A percentile compares a stretch with the other conserved stretches of the same genome.
Conservation (phyloP, 2,888 invertebrate species). For the Philopedon plagiatum region DNA sequence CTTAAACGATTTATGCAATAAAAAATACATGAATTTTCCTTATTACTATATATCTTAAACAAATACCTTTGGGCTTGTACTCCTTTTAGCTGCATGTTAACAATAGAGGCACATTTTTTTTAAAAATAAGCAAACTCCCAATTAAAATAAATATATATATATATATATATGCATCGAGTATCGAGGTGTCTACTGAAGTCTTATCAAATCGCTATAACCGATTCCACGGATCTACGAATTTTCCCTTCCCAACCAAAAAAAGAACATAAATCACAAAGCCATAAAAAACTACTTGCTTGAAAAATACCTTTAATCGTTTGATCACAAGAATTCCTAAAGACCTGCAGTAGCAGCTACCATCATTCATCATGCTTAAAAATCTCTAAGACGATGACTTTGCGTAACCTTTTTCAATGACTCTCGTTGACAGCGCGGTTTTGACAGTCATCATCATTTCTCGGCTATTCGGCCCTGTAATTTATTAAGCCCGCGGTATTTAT, state of each 20-base stretch:
- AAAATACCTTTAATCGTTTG: slow-evolving; percentile 32
- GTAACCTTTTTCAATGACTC: slow-evolving; percentile 41
- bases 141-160: no score
- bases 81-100: no score
- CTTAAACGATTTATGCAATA: no score
- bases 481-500: slow-evolving; percentile 56
- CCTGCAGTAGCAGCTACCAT: slow-evolving; percentile 43
- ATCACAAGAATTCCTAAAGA: slow-evolving; percentile 26
- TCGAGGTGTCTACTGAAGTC: no score
- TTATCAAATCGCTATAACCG: no score
- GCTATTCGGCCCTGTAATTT: slow-evolving; percentile 49
- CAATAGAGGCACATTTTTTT: no score
- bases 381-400: slow-evolving; percentile 41
- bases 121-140: no score
- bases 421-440: slow-evolving; percentile 43
- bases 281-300: not conserved
- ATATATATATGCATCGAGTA: no score
- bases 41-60: no score
- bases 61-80: no score
- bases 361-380: slow-evolving; percentile 43
- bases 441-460: slow-evolving; percentile 48
- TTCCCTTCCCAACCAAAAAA: not conserved
- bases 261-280: not conserved
- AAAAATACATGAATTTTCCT: no score
- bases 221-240: no score